Conservation (phyloP, 2,113 vertebrate genomes). For the Morone chrysops region DNA sequence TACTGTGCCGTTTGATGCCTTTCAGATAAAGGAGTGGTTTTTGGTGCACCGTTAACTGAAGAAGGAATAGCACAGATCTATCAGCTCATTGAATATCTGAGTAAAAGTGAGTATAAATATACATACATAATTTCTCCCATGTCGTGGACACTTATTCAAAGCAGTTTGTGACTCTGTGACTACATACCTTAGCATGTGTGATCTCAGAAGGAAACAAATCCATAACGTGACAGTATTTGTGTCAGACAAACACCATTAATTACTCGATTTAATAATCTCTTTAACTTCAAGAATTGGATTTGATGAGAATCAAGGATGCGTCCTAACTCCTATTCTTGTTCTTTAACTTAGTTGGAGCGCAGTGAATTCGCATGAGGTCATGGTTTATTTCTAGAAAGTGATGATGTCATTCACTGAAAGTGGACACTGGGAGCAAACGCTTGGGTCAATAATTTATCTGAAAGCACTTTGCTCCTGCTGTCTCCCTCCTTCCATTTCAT, state of each 20-base stretch:
- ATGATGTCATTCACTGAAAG: conserved; percentile 76
- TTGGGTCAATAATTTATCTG: conserved; percentile 79
- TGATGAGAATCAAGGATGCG: neutral
- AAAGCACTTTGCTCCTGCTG: conserved; percentile 77
- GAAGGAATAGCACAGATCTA: conserved; percentile 98
- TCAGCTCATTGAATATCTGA: conserved; percentile 95
- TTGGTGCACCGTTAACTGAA: conserved; percentile 95
- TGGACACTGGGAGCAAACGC: conserved; percentile 70
- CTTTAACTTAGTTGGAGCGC: conserved; percentile 42
- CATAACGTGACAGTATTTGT: neutral
- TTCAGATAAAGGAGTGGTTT: conserved; percentile 93
- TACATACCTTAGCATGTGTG: neutral
- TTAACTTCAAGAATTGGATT: neutral
- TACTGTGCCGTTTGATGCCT: conserved; percentile 13
- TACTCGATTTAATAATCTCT: neutral
- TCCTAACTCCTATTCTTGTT: conserved; percentile 7
- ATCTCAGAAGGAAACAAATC: neutral
- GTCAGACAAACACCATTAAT: neutral
- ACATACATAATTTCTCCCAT: neutral
- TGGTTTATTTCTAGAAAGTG: conserved; percentile 71
- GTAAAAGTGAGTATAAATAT: conserved; percentile 89
- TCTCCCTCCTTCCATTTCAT: conserved; percentile 56
- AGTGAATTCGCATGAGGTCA: conserved; percentile 67
- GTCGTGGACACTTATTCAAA: neutral
- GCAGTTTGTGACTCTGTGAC: neutral